These are phyloP conservation scores for Romanogobio albipinnatus DNA, from an alignment of 2,113 vertebrate genomes.

Conservation along the genomic window DNA sequence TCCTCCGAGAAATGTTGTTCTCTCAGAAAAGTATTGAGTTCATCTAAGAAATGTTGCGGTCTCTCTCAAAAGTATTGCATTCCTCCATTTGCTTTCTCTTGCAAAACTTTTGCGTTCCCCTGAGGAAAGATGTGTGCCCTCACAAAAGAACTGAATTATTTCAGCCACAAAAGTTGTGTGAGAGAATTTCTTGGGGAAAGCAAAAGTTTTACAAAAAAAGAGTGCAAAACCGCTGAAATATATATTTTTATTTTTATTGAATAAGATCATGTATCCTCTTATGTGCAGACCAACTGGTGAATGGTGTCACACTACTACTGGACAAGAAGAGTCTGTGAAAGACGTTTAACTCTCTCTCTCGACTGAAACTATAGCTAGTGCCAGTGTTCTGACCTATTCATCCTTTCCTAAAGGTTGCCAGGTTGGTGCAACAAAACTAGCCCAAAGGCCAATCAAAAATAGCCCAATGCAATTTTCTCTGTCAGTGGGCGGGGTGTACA, in stretches of 20 bases:
- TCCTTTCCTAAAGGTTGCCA: conserved; percentile 19
- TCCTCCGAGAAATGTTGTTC: not conserved
- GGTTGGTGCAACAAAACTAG: too few species aligned
- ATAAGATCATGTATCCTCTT: not conserved
- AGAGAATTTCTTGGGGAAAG: too few species aligned
- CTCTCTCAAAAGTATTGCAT: not conserved
- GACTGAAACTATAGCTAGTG: conserved; percentile 67
- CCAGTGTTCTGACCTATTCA: conserved; percentile 61
- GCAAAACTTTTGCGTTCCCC: not conserved
- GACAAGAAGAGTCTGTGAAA: not conserved
- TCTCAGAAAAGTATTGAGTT: not conserved
- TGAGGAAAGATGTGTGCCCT: too few species aligned
- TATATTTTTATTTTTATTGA: conserved; percentile 1
- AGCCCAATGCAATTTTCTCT: too few species aligned
- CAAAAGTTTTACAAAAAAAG: too few species aligned
- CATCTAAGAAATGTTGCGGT: not conserved
- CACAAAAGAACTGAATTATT: not conserved
- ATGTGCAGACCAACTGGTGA: not conserved
- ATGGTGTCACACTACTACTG: not conserved
- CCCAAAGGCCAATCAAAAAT: too few species aligned
- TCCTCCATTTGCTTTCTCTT: not conserved
- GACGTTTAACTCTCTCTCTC: conserved; percentile 11
- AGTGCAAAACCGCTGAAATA: too few species aligned
- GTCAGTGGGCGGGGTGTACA: too few species aligned
- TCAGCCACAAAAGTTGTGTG: not conserved